Evolutionary conservation across 2,888 invertebrate genomes (phyloP).

Genomic region (Lottia gigantea): DNA sequence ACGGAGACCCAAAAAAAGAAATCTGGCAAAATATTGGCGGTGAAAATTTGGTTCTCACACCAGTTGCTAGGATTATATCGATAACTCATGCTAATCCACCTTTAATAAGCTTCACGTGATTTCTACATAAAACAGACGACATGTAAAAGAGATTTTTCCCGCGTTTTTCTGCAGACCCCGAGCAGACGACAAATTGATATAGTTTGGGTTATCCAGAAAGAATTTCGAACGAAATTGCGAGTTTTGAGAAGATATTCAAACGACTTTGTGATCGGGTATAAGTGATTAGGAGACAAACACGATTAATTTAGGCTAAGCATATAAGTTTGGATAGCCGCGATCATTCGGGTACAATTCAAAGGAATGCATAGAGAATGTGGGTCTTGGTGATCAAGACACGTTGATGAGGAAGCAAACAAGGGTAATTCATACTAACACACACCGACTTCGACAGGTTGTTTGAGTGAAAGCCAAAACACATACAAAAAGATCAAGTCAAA

Average conservation of each 20-base stretch:
- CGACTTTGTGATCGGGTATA: too few relatives aligned
- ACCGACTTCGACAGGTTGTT: conserved; percentile 19
- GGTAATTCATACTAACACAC: conserved; percentile 12
- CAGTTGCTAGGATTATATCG: neutral
- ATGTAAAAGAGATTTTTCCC: neutral
- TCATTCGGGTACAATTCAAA: too few relatives aligned
- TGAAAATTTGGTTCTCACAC: conserved; percentile 8
- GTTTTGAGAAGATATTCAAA: too few relatives aligned
- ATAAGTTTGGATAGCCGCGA: too few relatives aligned
- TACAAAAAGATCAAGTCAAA: neutral
- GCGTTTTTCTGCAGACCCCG: conserved; percentile 5
- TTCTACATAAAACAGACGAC: neutral
- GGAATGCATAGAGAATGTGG: too few relatives aligned
- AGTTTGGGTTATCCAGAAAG: neutral
- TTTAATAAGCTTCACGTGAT: conserved; percentile 1
- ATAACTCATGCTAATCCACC: neutral
- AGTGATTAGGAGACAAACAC: too few relatives aligned
- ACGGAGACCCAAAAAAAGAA: neutral
- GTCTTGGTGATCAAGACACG: too few relatives aligned
- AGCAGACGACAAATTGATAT: conserved; percentile 16
- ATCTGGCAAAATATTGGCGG: conserved; percentile 5
- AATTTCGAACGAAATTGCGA: too few relatives aligned
- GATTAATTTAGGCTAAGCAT: too few relatives aligned
- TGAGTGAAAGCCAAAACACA: conserved; percentile 19
- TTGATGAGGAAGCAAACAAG: conserved; percentile 21